A percentile compares a stretch with the other conserved stretches of the same genome.
Evolutionary conservation across 1,140 invertebrate genomes (phyloP).

Genomic region (Bombus turneri): DNA sequence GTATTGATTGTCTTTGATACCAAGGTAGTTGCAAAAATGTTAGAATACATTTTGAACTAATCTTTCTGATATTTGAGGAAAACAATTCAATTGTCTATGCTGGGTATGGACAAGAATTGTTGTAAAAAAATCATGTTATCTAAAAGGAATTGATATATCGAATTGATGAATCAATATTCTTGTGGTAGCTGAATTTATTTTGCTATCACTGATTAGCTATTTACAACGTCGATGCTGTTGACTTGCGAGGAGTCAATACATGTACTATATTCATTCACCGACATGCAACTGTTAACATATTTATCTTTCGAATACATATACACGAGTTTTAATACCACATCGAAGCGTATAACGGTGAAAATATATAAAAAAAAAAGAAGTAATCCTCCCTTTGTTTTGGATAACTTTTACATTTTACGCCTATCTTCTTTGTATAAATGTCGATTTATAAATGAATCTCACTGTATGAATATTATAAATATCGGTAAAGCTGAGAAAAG

Average conservation of each 20-base stretch:
- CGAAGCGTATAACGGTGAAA: slow-evolving; percentile 6
- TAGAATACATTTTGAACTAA: not conserved
- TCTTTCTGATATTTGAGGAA: not conserved
- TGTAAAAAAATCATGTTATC: not conserved
- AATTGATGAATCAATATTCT: not conserved
- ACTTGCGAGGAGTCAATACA: not conserved
- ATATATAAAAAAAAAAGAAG: not conserved
- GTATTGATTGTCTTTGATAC: not conserved
- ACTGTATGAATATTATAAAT: not conserved
- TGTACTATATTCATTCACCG: not conserved
- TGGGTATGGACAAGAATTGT: not conserved
- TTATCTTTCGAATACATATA: slow-evolving; percentile 2
- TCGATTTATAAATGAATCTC: not conserved
- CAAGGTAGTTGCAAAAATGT: slow-evolving; percentile 18
- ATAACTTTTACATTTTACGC: not conserved
- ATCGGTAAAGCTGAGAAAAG: slow-evolving; percentile 2
- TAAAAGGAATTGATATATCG: slow-evolving; percentile 16
- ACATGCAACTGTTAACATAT: slow-evolving; percentile 1
- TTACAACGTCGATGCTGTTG: slow-evolving; percentile 18
- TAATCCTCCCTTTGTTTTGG: not conserved
- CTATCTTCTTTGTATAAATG: slow-evolving; percentile 7
- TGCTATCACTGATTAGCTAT: slow-evolving; percentile 16
- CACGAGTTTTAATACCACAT: slow-evolving; percentile 13
- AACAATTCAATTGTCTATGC: not conserved
- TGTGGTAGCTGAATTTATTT: slow-evolving; percentile 26